Percentiles rank a stretch among this genome's conserved stretches.
Conservation (phyloP, 2,888 invertebrate species). For the Thyatira batis region DNA sequence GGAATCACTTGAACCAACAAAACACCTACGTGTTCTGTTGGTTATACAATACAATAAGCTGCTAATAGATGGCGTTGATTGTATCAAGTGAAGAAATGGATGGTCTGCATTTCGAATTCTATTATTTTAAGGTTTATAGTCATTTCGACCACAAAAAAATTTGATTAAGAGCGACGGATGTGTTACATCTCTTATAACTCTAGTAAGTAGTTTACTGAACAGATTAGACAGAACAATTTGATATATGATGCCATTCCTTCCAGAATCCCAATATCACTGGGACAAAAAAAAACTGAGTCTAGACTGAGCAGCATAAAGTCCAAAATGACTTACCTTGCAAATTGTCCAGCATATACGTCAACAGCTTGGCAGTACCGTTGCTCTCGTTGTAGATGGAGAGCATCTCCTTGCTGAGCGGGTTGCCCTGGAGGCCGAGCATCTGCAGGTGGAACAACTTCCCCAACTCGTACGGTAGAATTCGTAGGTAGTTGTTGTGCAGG, state of each 20-base stretch:
- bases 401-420: slow-evolving; percentile 96
- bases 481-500: slow-evolving; percentile 96
- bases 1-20: neutral
- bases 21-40: too few species aligned
- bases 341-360: slow-evolving; percentile 97
- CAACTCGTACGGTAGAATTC: slow-evolving; percentile 97
- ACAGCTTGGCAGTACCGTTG: slow-evolving; percentile 96
- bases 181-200: too few species aligned
- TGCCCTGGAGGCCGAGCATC: slow-evolving; percentile 95
- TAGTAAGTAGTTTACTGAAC: too few species aligned
- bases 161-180: too few species aligned
- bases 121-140: too few species aligned
- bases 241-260: too few species aligned
- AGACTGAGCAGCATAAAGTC: neutral
- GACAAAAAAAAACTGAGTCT: neutral
- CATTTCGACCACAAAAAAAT: too few species aligned
- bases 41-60: neutral
- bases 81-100: slow-evolving; percentile 6
- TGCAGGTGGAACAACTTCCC: slow-evolving; percentile 98
- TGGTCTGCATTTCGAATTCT: neutral
- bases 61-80: slow-evolving; percentile 39
- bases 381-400: slow-evolving; percentile 95
- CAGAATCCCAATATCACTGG: neutral
- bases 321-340: slow-evolving; percentile 88
- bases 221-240: too few species aligned